Conservation (phyloP, 2,113 vertebrate species). For the Prionailurus bengalensis region DNA sequence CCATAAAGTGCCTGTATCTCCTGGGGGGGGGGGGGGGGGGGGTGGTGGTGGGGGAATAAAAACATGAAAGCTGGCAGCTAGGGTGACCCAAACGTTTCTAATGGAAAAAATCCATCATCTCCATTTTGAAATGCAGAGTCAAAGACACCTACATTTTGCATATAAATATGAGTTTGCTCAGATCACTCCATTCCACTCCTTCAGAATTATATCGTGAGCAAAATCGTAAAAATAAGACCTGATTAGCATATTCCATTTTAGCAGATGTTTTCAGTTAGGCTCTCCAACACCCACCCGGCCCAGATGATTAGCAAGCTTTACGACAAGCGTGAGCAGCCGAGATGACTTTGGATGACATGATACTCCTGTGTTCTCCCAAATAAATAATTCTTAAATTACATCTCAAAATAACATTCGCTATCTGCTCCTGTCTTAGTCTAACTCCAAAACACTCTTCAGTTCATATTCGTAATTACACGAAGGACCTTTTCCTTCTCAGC, state of each 20-base stretch:
- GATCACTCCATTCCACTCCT: constrained; percentile 45
- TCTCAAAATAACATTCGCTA: background rate
- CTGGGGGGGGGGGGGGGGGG: background rate
- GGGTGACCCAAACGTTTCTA: constrained; percentile 17
- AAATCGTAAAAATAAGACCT: constrained; percentile 43
- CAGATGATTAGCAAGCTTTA: background rate
- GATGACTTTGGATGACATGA: background rate
- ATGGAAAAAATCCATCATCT: constrained; percentile 64
- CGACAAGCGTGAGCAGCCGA: background rate
- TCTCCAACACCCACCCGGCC: background rate
- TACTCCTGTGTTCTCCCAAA: background rate
- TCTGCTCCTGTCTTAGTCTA: background rate
- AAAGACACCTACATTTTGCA: constrained; percentile 43
- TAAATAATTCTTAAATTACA: background rate
- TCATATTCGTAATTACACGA: background rate
- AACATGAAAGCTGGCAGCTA: background rate
- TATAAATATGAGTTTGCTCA: constrained; percentile 53
- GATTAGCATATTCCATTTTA: background rate
- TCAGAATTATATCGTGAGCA: constrained; percentile 23
- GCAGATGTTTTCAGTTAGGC: constrained; percentile 52
- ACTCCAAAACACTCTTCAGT: background rate
- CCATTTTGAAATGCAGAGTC: constrained; percentile 37
- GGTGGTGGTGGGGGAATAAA: background rate
- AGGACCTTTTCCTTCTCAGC: background rate
- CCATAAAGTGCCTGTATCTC: background rate